These are phyloP conservation scores for Oryzaephilus surinamensis DNA, from an alignment of 1,140 invertebrate species.

Conservation along the genomic window DNA sequence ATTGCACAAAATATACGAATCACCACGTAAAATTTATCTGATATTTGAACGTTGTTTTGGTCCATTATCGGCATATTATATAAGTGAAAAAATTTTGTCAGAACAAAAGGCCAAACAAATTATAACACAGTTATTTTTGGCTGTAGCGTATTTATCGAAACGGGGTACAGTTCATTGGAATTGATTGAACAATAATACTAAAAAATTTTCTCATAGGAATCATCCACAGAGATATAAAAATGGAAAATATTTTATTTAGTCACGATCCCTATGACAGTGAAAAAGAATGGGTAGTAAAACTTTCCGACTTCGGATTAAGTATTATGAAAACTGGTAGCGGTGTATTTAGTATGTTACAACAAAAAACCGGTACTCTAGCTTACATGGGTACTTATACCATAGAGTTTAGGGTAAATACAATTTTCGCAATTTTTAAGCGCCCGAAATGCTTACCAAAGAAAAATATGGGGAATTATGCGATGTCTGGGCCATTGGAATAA, in stretches of 20 bases:
- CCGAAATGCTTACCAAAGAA: slow-evolving; percentile 45
- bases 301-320: slow-evolving; percentile 49
- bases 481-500: slow-evolving; percentile 48
- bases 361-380: slow-evolving; percentile 45
- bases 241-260: slow-evolving; percentile 47
- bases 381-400: slow-evolving; percentile 41
- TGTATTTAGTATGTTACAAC: slow-evolving; percentile 43
- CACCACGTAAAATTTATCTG: slow-evolving; percentile 38
- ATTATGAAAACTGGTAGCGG: slow-evolving; percentile 42
- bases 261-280: slow-evolving; percentile 36
- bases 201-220: slow-evolving; percentile 46
- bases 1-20: slow-evolving; percentile 43
- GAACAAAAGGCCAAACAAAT: slow-evolving; percentile 39
- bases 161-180: no score
- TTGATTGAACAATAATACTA: background rate
- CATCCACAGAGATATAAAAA: slow-evolving; percentile 48
- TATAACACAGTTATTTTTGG: slow-evolving; percentile 38
- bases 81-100: slow-evolving; percentile 30
- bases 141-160: slow-evolving; percentile 46
- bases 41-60: slow-evolving; percentile 43
- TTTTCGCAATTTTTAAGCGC: slow-evolving; percentile 38
- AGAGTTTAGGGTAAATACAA: background rate
- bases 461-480: slow-evolving; percentile 49
- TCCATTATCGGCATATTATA: slow-evolving; percentile 37
- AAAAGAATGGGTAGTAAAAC: slow-evolving; percentile 42